phyloP scores from a whole-genome alignment of 2,113 vertebrate species.

The Scalopus aquaticus region DNA sequence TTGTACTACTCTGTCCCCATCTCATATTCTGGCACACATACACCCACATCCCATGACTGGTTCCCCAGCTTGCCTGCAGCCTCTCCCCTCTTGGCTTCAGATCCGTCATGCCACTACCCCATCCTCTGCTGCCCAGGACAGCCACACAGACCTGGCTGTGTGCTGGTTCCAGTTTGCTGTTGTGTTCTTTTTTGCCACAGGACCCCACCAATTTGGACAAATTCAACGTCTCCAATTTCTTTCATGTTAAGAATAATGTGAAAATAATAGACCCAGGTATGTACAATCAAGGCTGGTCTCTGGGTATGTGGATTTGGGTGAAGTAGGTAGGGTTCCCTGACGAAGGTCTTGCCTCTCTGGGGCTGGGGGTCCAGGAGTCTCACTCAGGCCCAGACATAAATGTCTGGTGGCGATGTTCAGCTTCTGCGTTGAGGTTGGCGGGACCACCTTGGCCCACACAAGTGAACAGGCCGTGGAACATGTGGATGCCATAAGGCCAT shows the following conservation, averaged over 20 bases:
- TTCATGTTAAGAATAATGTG: conserved; percentile 96
- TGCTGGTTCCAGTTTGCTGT: background rate
- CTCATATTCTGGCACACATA: too few relatives aligned
- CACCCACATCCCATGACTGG: background rate
- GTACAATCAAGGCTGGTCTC: conserved; percentile 19
- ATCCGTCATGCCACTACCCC: accelerated
- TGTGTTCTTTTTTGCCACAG: conserved; percentile 78
- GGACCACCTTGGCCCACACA: background rate
- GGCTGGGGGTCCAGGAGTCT: background rate
- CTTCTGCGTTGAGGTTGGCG: background rate
- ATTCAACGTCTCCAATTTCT: conserved; percentile 97
- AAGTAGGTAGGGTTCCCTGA: too few relatives aligned
- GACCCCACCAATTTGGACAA: conserved; percentile 98
- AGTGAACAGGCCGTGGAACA: too few relatives aligned
- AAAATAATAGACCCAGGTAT: conserved; percentile 95
- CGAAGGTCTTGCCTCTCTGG: accelerated
- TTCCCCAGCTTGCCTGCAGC: background rate
- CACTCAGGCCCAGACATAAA: accelerated
- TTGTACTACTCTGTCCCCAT: background rate
- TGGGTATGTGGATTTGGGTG: background rate
- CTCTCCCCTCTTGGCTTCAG: background rate
- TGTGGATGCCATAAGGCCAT: background rate
- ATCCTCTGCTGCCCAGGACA: accelerated
- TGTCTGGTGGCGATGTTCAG: background rate
- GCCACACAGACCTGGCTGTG: accelerated